Conservation (phyloP, 2,888 invertebrate genomes). For the Tetropium fuscum region DNA sequence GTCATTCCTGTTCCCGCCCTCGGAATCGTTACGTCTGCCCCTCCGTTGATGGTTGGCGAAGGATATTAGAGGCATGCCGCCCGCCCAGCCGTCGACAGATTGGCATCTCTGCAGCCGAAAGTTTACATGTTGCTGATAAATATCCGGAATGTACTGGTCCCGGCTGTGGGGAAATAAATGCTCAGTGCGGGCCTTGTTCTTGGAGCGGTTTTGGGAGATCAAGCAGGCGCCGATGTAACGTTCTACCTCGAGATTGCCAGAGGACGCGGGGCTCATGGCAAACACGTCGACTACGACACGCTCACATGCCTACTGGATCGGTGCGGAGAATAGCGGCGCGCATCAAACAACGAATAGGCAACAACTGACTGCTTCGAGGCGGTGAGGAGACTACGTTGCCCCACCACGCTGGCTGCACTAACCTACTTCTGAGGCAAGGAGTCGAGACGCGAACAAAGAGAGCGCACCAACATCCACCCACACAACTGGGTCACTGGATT, state of each 20-base stretch:
- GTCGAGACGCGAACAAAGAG: constrained; percentile 56
- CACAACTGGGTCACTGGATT: constrained; percentile 63
- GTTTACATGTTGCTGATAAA: constrained; percentile 37
- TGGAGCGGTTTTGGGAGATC: constrained; percentile 60
- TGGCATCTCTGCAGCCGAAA: constrained; percentile 58
- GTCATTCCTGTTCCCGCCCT: constrained; percentile 12
- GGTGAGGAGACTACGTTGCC: constrained; percentile 27
- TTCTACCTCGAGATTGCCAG: constrained; percentile 72
- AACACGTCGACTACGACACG: constrained; percentile 42
- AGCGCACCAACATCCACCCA: constrained; percentile 60
- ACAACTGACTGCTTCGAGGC: constrained; percentile 20
- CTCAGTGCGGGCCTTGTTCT: constrained; percentile 39
- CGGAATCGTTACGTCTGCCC: constrained; percentile 28
- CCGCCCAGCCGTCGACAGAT: constrained; percentile 79
- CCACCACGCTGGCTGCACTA: constrained; percentile 59
- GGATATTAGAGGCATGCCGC: constrained; percentile 81
- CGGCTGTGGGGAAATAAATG: constrained; percentile 24
- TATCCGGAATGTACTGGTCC: constrained; percentile 50
- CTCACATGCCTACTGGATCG: constrained; percentile 49
- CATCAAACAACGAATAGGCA: constrained; percentile 15
- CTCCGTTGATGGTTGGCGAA: constrained; percentile 73
- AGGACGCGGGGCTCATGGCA: constrained; percentile 82
- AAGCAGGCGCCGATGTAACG: constrained; percentile 74
- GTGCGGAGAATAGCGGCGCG: constrained; percentile 59
- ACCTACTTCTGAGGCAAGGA: constrained; percentile 61